Evolutionary conservation across 1,140 invertebrate genomes (phyloP).

Genomic region (Drosophila busckii): DNA sequence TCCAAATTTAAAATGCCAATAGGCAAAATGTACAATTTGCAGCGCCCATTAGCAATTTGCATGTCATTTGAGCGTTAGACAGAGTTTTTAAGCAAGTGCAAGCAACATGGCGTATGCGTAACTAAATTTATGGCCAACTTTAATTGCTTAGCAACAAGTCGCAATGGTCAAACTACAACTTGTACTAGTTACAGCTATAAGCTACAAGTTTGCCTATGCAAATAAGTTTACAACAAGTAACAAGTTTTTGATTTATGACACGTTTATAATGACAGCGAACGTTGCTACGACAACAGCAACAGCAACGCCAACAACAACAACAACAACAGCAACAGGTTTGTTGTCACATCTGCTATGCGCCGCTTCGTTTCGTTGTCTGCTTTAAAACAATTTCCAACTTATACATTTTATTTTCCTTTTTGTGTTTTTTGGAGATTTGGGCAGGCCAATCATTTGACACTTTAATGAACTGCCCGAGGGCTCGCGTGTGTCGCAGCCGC

Average conservation of each 20-base stretch:
- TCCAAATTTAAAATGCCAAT: too few species aligned
- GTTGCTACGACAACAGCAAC: constrained; percentile 19
- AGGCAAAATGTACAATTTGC: too few species aligned
- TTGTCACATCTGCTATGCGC: constrained; percentile 31
- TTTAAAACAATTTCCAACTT: constrained; percentile 56
- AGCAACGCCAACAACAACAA: constrained; percentile 6
- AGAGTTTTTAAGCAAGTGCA: too few species aligned
- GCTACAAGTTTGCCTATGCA: constrained; percentile 44
- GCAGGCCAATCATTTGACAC: constrained; percentile 64
- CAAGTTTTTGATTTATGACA: constrained; percentile 69
- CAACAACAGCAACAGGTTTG: constrained; percentile 60
- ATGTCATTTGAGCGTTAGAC: constrained; percentile 1
- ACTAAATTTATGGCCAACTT: constrained; percentile 20
- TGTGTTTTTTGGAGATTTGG: constrained; percentile 36
- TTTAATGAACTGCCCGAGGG: constrained; percentile 69
- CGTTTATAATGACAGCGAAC: constrained; percentile 58
- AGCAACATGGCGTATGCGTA: constrained; percentile 28
- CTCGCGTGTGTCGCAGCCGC: constrained; percentile 56
- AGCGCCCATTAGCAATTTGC: too few species aligned
- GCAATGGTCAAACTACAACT: too few species aligned
- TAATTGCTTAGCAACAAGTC: constrained; percentile 14
- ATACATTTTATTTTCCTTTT: constrained; percentile 29
- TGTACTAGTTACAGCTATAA: neutral
- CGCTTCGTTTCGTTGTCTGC: constrained; percentile 17
- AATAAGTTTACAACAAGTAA: constrained; percentile 52